A percentile compares a stretch with the other conserved stretches of the same genome.
phyloP scores from a whole-genome alignment of 2,113 vertebrate species.

The Poecile atricapillus region DNA sequence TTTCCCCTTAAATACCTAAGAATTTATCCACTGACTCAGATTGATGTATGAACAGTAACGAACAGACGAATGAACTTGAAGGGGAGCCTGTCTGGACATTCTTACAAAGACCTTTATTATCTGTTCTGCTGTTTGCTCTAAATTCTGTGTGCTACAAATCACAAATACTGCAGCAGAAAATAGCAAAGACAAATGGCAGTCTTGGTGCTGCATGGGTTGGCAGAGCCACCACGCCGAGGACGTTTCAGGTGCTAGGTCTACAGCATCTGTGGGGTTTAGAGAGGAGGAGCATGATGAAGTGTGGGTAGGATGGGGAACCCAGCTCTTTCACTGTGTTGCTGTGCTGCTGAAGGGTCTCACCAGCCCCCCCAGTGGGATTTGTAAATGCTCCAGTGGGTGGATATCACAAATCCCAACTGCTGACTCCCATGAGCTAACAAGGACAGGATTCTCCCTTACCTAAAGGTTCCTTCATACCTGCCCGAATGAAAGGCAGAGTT shows the following conservation, averaged over 20 bases:
- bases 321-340: neutral
- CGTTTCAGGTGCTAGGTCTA: rapidly evolving
- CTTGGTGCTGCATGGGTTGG: neutral
- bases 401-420: neutral
- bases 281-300: neutral
- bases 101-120: neutral
- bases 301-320: neutral
- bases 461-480: neutral
- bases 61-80: neutral
- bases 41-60: neutral
- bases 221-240: rapidly evolving
- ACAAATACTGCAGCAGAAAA: neutral
- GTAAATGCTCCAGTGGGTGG: neutral
- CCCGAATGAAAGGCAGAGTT: neutral
- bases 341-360: neutral
- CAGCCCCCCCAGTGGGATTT: neutral
- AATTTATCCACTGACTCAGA: neutral
- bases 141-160: neutral
- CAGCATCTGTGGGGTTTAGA: neutral
- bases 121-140: neutral
- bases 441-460: neutral
- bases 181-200: neutral
- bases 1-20: neutral
- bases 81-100: neutral
- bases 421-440: neutral